Base-by-base conservation (phyloP, 2,113 vertebrate species). In the Halichoerus grypus region DNA sequence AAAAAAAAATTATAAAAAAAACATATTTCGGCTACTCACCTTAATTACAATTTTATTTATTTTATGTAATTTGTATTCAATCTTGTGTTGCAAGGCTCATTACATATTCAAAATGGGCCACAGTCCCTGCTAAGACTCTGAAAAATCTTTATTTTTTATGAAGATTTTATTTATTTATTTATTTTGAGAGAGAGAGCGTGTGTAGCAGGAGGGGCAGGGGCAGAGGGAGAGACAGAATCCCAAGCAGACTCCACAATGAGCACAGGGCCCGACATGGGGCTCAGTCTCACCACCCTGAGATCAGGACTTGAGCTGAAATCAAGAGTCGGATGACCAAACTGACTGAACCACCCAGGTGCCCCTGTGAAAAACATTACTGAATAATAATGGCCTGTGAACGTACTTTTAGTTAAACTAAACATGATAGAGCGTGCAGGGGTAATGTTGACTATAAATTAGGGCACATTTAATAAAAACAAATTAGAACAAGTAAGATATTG, bases 401-500 rank as follows among this genome's bases (percentile, higher is more conserved):
- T 0, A 74, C 31, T 94, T 85, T 82, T 49, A 72, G 65, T 93
- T 81, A 85, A 88, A 88, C 18, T 90, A 39, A 86, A 96, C 61
- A 24, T 71, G 57, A 49, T 2, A 33, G 10, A 90, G n/a, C 46
- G 76, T 42, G n/a, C 3, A 91, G n/a, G 69, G 19, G 53, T 53
- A 80, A 83, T 46, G 51, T 8, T 59, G 65, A 94, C 65, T 95
- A 57, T 92, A 61, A 92, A 36, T 88, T 16, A 31, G 24, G 24
- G 63, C 13, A 86, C 31, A 94, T 36, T 94, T 88, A 69, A 92
- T 88, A 72, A 91, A 76, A 91, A 74, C 84, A 91, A 94, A 77
- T 12, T n/a, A 33, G 80, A 94, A 85, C 53, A 69, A 91, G 16
- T 53, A 79, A 81, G 15, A 90, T 72, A 95, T 10, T 87, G 19